Percentiles rank a stretch among this genome's conserved stretches.
phyloP scores from a whole-genome alignment of 1,140 invertebrate genomes.

The Pararge aegeria region DNA sequence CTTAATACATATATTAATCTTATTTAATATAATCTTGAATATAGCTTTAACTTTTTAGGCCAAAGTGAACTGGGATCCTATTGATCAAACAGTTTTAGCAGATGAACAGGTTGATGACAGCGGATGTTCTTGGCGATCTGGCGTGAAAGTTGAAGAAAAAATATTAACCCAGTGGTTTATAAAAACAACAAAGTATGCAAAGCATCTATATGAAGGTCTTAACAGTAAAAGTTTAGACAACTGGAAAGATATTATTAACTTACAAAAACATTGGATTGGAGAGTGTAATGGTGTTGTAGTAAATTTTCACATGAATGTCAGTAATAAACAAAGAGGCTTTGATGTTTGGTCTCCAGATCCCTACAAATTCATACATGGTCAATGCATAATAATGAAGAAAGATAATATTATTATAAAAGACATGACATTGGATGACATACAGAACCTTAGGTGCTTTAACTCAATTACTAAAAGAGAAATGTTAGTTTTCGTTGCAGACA shows the following conservation, averaged over 20 bases:
- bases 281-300: constrained; percentile 91
- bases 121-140: constrained; percentile 97
- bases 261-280: constrained; percentile 98
- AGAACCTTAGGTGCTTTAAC: constrained; percentile 83
- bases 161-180: constrained; percentile 97
- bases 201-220: constrained; percentile 89
- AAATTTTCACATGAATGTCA: constrained; percentile 83
- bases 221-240: constrained; percentile 84
- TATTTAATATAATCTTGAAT: too few species aligned
- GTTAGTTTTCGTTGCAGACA: constrained; percentile 86
- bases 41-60: constrained; percentile 77
- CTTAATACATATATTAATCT: too few species aligned
- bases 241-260: constrained; percentile 92
- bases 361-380: constrained; percentile 86
- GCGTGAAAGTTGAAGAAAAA: constrained; percentile 95
- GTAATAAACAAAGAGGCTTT: constrained; percentile 64
- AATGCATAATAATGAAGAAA: constrained; percentile 82
- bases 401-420: constrained; percentile 77
- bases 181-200: constrained; percentile 92
- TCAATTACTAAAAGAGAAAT: constrained; percentile 86
- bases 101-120: constrained; percentile 98
- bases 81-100: constrained; percentile 98
- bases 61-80: constrained; percentile 98
- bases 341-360: constrained; percentile 89
- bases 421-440: constrained; percentile 29